Evolutionary conservation across 2,888 invertebrate species (phyloP).

Genomic region (Parnassius apollo): DNA sequence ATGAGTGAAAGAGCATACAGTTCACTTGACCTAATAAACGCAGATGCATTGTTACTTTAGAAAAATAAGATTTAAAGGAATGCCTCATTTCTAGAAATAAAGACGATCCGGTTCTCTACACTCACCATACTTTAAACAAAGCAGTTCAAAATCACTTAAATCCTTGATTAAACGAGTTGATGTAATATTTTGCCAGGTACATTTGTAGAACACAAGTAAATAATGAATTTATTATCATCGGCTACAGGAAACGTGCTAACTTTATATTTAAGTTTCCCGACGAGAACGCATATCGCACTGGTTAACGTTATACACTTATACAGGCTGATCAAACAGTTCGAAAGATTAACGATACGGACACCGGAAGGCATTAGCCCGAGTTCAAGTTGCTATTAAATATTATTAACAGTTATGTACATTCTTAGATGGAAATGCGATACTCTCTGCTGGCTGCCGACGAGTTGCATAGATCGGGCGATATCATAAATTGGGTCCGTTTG

Average conservation of each 20-base stretch:
- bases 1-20: no score
- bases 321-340: slow-evolving; percentile 24
- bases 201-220: no score
- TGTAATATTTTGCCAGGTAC: no score
- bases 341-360: slow-evolving; percentile 40
- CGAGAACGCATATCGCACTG: slow-evolving; percentile 29
- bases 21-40: no score
- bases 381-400: slow-evolving; percentile 36
- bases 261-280: slow-evolving; percentile 2
- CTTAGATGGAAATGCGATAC: slow-evolving; percentile 35
- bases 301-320: slow-evolving; percentile 5
- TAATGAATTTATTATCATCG: neutral
- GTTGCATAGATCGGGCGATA: slow-evolving; percentile 30
- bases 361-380: slow-evolving; percentile 43
- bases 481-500: slow-evolving; percentile 43
- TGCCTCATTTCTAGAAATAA: no score
- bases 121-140: no score
- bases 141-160: no score
- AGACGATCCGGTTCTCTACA: no score
- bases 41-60: no score
- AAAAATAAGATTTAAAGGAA: no score
- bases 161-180: no score
- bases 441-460: slow-evolving; percentile 21
- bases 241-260: neutral
- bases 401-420: slow-evolving; percentile 37